Base-by-base conservation (phyloP, 2,797 vertebrate genomes). In the Podarcis siculus region DNA sequence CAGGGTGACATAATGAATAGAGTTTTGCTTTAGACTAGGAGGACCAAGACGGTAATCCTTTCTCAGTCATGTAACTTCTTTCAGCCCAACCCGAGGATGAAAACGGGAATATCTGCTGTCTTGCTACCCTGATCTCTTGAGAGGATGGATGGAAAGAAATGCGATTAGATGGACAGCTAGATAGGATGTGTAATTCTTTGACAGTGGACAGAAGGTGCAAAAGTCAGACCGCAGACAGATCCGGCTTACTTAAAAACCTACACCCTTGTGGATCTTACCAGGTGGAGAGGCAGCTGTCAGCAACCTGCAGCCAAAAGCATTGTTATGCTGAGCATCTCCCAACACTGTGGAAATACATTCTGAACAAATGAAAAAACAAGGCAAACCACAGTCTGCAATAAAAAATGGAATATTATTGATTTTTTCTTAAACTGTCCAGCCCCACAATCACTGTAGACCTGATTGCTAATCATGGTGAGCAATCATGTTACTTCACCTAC, bases 401-500 rank as follows among this genome's bases (percentile, higher is more conserved):
- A 13, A 83, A 77, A 88, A 83, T 67, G 23, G 30, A 82, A 30
- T 79, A 71, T 58, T 58, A 25, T 37, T 32, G 25, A 58, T 8
- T 30, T 30, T 2, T 27, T n/a, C 12, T 17, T n/a, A 71, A 42
- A 30, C 12, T 64, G 23, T 9, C 76, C 30, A 45, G 55, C 30
- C 76, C 21, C 67, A 85, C 67, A 89, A 80, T 73, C 67, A 80
- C 21, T 66, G 21, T 73, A 85, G 69, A 64, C 39, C 77, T 89
- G 87, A 89, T 89, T 89, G 76, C 82, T 89, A 89, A 89, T 89
- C 87, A 84, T 19, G 73, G 82, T 85, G 64, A 89, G 55, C 87
- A 79, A 85, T 80, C 82, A 37, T 39, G 79, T 85, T 71, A 61
- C 66, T 88, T 64, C 27, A 55, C 73, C 67, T 73, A 73, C 67